Conservation (phyloP, 2,113 vertebrate genomes). For the Phyllopteryx taeniolatus region DNA sequence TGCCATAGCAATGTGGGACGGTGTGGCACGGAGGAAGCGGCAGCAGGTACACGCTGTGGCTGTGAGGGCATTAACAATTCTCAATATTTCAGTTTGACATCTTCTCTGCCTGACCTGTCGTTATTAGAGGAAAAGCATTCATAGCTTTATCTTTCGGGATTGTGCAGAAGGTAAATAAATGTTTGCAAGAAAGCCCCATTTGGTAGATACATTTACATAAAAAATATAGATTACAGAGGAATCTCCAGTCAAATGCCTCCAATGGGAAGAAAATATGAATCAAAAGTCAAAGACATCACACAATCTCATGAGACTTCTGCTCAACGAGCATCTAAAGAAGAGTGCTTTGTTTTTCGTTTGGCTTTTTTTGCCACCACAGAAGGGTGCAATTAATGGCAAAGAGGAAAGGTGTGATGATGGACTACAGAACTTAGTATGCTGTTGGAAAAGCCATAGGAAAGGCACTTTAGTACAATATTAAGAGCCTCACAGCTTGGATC, state of each 20-base stretch:
- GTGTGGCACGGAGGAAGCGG: neutral
- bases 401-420: no score
- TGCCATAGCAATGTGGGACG: neutral
- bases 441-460: no score
- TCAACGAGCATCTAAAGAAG: no score
- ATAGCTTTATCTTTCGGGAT: neutral
- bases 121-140: slow-evolving; percentile 12
- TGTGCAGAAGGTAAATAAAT: neutral
- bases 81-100: neutral
- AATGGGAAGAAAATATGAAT: neutral
- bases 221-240: neutral
- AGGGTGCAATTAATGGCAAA: no score
- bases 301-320: no score
- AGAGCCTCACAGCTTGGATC: no score
- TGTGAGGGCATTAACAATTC: neutral
- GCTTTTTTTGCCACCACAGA: no score
- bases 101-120: slow-evolving; percentile 3
- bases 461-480: no score
- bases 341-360: no score
- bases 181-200: neutral
- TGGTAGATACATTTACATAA: neutral
- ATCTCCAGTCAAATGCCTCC: neutral
- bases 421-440: no score
- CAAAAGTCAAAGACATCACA: no score
- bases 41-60: neutral